Conservation (phyloP, 2,797 vertebrate genomes). For the Chelonia mydas region DNA sequence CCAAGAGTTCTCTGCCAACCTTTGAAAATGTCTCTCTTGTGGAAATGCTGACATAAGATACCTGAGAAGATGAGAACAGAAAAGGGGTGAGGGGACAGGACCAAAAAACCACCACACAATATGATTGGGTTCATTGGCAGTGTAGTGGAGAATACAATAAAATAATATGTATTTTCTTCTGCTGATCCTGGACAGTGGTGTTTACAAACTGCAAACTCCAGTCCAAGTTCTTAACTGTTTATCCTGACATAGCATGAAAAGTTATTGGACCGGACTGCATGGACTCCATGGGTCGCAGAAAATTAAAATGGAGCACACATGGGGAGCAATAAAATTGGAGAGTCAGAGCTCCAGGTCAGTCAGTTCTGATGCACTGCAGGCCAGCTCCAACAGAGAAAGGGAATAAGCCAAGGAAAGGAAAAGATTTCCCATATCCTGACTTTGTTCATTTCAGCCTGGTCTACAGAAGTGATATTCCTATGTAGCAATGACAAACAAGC, state of each 20-base stretch:
- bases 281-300: background rate
- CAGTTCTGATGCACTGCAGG: background rate
- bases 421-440: background rate
- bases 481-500: background rate
- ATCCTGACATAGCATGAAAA: background rate
- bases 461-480: background rate
- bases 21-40: constrained; percentile 97
- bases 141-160: background rate
- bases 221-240: background rate
- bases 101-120: background rate
- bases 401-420: background rate
- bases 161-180: background rate
- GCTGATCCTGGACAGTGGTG: fast-evolving
- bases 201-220: background rate
- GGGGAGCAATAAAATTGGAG: background rate
- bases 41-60: constrained; percentile 92
- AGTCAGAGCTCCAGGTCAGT: background rate
- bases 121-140: background rate
- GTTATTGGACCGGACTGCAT: background rate
- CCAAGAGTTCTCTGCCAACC: constrained; percentile 94
- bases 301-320: background rate
- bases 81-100: background rate
- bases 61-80: constrained; percentile 77
- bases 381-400: fast-evolving
- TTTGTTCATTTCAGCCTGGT: background rate